Evolutionary conservation across 2,797 vertebrate genomes (phyloP).

Genomic region (Protonibea diacanthus): DNA sequence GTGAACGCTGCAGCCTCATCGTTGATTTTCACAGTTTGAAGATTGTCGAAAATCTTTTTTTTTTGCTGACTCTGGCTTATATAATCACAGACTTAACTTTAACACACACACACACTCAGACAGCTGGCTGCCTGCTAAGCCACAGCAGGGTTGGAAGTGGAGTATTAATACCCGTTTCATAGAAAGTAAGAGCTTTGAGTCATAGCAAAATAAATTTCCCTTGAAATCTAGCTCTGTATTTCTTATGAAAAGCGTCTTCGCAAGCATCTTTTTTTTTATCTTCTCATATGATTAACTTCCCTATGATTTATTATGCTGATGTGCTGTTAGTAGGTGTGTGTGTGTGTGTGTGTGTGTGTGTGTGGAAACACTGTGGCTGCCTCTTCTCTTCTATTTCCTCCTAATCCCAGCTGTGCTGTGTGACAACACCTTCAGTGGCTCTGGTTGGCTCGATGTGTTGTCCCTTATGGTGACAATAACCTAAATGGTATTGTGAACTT

Average conservation of each 20-base stretch:
- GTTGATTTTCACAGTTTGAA: conserved; percentile 25
- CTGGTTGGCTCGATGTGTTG: not conserved
- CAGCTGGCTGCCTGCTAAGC: conserved; percentile 37
- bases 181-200: conserved; percentile 8
- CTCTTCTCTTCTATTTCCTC: conserved; percentile 28
- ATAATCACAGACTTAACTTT: conserved; percentile 9
- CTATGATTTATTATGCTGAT: not conserved
- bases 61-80: conserved; percentile 11
- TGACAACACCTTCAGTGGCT: not conserved
- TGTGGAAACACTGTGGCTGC: not conserved
- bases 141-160: not conserved
- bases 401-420: conserved; percentile 36
- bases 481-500: not conserved
- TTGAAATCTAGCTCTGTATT: not conserved
- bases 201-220: not conserved
- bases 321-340: conserved; percentile 25
- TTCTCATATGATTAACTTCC: not conserved
- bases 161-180: conserved; percentile 26
- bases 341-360: conserved; percentile 10
- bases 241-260: not conserved
- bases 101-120: conserved; percentile 18
- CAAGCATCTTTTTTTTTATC: not conserved
- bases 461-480: not conserved
- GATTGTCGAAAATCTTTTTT: conserved; percentile 20
- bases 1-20: not conserved